A percentile compares a stretch with the other conserved stretches of the same genome.
Conservation (phyloP, 2,113 vertebrate species). For the Lanius collurio region DNA sequence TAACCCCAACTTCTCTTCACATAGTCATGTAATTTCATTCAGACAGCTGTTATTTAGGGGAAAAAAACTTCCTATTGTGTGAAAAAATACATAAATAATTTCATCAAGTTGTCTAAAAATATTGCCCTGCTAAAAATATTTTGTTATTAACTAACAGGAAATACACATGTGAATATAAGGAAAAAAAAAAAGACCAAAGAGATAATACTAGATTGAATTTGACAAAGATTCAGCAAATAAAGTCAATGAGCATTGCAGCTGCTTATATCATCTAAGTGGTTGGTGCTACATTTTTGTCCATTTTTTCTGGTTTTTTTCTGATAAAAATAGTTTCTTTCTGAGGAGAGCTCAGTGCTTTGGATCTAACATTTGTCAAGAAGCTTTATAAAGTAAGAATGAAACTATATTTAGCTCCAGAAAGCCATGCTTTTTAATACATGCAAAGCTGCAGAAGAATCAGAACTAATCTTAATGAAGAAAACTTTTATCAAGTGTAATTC, state of each 20-base stretch:
- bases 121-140: neutral
- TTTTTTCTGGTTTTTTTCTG: neutral
- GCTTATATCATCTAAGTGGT: neutral
- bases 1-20: neutral
- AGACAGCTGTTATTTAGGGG: neutral
- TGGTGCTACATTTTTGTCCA: neutral
- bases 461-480: constrained; percentile 29
- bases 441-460: neutral
- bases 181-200: neutral
- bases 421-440: neutral
- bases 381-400: constrained; percentile 3
- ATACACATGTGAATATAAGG: neutral
- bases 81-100: neutral
- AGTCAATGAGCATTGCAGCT: neutral
- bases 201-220: neutral
- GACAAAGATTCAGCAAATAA: neutral
- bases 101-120: neutral
- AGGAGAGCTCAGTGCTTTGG: neutral
- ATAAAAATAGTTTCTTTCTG: neutral
- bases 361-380: neutral
- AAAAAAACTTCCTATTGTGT: neutral
- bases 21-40: neutral
- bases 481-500: constrained; percentile 28
- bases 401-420: constrained; percentile 10
- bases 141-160: neutral